Conservation (phyloP, 2,888 invertebrate genomes). For the Norana najaformis region DNA sequence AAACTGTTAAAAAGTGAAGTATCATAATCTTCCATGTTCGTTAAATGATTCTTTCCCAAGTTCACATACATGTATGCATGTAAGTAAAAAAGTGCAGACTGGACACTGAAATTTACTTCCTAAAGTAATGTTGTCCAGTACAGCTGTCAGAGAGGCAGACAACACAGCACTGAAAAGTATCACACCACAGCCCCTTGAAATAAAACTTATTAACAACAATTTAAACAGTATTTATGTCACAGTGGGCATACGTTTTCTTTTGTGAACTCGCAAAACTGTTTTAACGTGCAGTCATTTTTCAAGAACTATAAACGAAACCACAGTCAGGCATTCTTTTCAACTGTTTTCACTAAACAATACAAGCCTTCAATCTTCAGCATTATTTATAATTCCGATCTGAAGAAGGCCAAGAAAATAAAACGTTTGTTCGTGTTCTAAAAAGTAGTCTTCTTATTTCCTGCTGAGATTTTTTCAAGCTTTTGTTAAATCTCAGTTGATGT, state of each 20-base stretch:
- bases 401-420: neutral
- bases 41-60: neutral
- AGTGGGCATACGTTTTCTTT: no score
- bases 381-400: neutral
- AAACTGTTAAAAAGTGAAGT: neutral
- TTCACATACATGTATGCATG: no score
- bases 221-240: neutral
- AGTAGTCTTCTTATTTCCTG: neutral
- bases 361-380: neutral
- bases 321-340: neutral
- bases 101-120: neutral
- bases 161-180: neutral
- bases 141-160: neutral
- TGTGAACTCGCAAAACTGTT: no score
- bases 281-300: neutral
- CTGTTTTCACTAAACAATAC: neutral
- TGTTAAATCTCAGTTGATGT: slow-evolving; percentile 2
- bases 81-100: neutral
- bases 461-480: slow-evolving; percentile 4
- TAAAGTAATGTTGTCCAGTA: no score
- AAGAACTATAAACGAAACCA: slow-evolving; percentile 1
- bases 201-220: neutral
- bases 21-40: neutral
- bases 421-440: neutral
- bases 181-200: neutral